A percentile compares a stretch with the other conserved stretches of the same genome.
Evolutionary conservation across 1,140 invertebrate species (phyloP).

Genomic region (Macrocentrus cingulum): DNA sequence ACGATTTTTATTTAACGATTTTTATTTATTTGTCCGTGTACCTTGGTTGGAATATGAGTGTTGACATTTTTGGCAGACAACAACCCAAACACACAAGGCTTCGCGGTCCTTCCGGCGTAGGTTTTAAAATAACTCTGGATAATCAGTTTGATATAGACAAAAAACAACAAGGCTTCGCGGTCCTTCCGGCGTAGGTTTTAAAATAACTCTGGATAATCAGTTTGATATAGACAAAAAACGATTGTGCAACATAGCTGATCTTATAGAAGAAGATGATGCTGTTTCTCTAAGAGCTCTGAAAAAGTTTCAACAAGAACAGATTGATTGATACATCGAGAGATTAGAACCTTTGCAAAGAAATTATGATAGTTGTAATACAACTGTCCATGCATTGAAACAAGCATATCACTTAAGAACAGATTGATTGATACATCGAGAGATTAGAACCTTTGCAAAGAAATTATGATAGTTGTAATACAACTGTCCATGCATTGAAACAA

Average conservation of each 20-base stretch:
- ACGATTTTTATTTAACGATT: too few relatives aligned
- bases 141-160: too few relatives aligned
- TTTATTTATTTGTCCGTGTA: neutral
- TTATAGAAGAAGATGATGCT: neutral
- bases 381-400: neutral
- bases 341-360: too few relatives aligned
- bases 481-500: too few relatives aligned
- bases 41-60: neutral
- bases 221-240: neutral
- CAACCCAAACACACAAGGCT: neutral
- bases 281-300: neutral
- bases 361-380: neutral
- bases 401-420: too few relatives aligned
- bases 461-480: too few relatives aligned
- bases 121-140: too few relatives aligned
- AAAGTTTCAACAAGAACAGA: neutral
- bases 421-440: too few relatives aligned
- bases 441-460: too few relatives aligned
- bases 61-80: neutral
- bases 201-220: conserved; percentile 1
- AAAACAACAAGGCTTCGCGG: too few relatives aligned
- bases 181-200: neutral
- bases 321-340: neutral
- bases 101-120: too few relatives aligned
- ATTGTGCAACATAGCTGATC: neutral